phyloP scores from a whole-genome alignment of 2,797 vertebrate species.

The Merluccius polli region DNA sequence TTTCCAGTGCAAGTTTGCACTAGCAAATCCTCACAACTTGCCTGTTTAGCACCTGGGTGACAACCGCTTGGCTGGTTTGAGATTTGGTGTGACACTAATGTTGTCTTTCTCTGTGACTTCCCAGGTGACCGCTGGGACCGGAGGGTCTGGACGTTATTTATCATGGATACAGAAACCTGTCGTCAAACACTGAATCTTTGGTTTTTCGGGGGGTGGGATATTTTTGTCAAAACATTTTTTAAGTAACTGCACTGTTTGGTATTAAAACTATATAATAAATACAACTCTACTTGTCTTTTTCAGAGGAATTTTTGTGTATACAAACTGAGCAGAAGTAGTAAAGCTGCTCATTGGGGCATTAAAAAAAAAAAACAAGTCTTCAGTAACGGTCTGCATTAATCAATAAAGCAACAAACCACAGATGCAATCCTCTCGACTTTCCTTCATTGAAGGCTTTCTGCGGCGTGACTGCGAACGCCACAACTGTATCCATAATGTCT shows the following conservation, averaged over 20 bases:
- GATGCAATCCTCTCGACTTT: too few relatives aligned
- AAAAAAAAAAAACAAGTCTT: too few relatives aligned
- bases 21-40: neutral
- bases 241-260: neutral
- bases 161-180: neutral
- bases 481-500: neutral
- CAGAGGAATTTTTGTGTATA: neutral
- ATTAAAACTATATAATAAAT: neutral
- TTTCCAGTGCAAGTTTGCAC: neutral
- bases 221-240: neutral
- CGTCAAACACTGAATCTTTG: neutral
- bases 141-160: neutral
- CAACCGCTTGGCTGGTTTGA: neutral
- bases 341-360: too few relatives aligned
- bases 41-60: neutral
- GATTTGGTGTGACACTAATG: neutral
- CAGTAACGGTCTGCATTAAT: too few relatives aligned
- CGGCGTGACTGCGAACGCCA: neutral
- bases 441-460: neutral
- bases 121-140: neutral
- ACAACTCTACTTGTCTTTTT: neutral
- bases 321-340: neutral
- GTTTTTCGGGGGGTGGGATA: neutral
- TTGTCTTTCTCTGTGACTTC: neutral
- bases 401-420: too few relatives aligned